Evolutionary conservation across 2,888 invertebrate genomes (phyloP).

Genomic region (Periphyllus acericola): DNA sequence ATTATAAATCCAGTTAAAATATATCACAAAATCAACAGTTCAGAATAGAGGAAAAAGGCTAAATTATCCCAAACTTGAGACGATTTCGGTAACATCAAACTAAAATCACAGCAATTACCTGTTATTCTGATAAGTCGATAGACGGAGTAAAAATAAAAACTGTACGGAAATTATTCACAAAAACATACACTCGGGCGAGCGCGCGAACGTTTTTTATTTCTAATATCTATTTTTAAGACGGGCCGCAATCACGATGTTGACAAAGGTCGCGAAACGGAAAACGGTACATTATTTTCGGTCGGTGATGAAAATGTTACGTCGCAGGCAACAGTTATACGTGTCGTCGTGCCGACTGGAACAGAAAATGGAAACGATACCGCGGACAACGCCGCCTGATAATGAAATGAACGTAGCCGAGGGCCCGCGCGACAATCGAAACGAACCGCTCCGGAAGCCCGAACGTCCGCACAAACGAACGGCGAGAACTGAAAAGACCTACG

Average conservation of each 20-base stretch:
- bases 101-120: not conserved
- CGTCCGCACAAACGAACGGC: not conserved
- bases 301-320: not conserved
- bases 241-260: conserved; percentile 12
- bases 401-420: not conserved
- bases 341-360: not conserved
- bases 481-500: conserved; percentile 21
- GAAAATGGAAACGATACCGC: not conserved
- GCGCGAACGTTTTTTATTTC: not conserved
- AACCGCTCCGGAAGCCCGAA: not conserved
- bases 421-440: not conserved
- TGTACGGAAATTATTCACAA: not conserved
- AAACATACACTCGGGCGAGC: not conserved
- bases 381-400: not conserved
- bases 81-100: too few species aligned
- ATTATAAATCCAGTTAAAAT: too few species aligned
- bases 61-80: too few species aligned
- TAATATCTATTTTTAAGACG: conserved; percentile 45
- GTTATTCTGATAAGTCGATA: not conserved
- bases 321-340: too few species aligned
- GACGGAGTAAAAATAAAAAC: not conserved
- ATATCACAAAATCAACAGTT: too few species aligned
- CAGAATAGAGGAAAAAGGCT: too few species aligned
- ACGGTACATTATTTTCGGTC: conserved; percentile 14
- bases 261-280: conserved; percentile 46